Evolutionary conservation across 2,797 vertebrate species (phyloP).

Genomic region (Lerista edwardsae): DNA sequence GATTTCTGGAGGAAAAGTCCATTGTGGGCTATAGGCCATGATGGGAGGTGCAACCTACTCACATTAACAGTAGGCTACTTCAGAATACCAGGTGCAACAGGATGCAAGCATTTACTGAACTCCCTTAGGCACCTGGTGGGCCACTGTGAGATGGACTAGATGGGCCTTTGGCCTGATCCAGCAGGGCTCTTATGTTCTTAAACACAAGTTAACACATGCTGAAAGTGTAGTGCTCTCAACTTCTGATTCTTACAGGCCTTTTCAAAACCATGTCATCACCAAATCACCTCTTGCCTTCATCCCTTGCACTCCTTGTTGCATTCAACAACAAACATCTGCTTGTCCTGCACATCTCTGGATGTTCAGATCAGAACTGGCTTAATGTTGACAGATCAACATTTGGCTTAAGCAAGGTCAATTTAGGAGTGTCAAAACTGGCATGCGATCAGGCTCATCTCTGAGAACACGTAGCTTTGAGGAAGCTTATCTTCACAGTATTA

Average conservation of each 20-base stretch:
- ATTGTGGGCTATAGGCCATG: too few species aligned
- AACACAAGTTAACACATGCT: conserved; percentile 54
- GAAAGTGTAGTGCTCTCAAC: conserved; percentile 32
- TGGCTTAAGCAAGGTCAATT: not conserved
- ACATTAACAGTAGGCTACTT: too few species aligned
- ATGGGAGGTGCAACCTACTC: too few species aligned
- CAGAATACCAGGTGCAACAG: too few species aligned
- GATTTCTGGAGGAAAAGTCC: too few species aligned
- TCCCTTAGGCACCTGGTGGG: too few species aligned
- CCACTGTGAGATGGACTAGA: too few species aligned
- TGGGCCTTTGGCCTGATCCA: too few species aligned
- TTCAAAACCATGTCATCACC: conserved; percentile 38
- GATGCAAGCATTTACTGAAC: too few species aligned
- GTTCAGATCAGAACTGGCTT: conserved; percentile 48
- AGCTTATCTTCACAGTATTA: not conserved
- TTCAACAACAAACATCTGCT: conserved; percentile 36
- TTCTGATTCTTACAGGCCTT: not conserved
- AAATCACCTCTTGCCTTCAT: conserved; percentile 38
- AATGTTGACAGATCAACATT: conserved; percentile 38
- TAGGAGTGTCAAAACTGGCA: not conserved
- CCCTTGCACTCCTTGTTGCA: conserved; percentile 38
- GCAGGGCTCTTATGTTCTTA: too few species aligned
- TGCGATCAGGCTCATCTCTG: rapidly evolving
- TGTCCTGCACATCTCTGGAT: not conserved
- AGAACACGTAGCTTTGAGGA: not conserved